Base-by-base conservation (phyloP, 2,113 vertebrate species). In the Falcunculus frontatus region DNA sequence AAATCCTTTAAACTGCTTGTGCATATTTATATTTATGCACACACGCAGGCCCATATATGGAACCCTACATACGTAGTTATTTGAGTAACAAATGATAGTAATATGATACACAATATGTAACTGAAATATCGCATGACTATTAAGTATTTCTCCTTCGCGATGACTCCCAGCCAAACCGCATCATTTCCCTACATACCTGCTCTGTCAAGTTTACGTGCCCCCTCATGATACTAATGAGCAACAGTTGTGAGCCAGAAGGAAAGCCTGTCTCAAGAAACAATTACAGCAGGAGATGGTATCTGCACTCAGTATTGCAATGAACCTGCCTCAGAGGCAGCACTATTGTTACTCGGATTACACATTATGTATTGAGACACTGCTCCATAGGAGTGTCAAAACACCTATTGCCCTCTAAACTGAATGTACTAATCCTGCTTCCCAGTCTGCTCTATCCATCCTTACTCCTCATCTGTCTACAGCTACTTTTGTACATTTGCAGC, bases 271-370 rank as follows among this genome's bases (percentile, higher is more conserved):
- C 47, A 3, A 84, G 74, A 89, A 94, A 69, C 89, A 94, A 94
- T 96, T 95, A 87, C 73, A 90, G 69, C 73, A 87, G 53, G n/a
- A 95, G 95, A 94, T 94, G 81, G 46, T 94, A 95, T 96, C 96
- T 94, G 69, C 69, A 57, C 18, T 64, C 84, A 62, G 50, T 79
- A 84, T 91, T 74, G 65, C 89, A 87, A 72, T 57, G 81, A 94
- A 79, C 63, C 62, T 96, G 94, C 91, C 95, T 96, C 55, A 93
- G 87, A 95, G 93, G 91, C 94, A 95, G 73, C 3, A 30, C 87
- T 95, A 69, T 83, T 94, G 93, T 91, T 76, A 65, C 67, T 44
- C 1, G 11, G 57, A 87, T 90, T 87, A 67, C 82, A 79, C 59
- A 74, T 85, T 57, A 57, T 4, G 15, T 35, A 60, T 93, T 94